Percentiles rank a stretch among this genome's conserved stretches.
Conservation (phyloP, 2,888 invertebrate species). For the Lasioglossum zephyrum region DNA sequence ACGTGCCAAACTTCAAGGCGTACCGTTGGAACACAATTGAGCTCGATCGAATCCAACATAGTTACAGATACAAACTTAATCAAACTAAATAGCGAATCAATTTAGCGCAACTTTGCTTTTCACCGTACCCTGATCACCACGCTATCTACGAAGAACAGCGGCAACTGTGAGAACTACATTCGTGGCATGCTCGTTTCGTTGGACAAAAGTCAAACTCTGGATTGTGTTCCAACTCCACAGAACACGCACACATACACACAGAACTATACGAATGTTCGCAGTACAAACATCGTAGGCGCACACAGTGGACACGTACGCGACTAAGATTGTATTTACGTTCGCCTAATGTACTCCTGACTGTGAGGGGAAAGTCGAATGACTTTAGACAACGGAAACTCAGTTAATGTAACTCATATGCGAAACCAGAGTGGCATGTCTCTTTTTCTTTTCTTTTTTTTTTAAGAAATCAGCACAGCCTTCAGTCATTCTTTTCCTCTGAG, state of each 20-base stretch:
- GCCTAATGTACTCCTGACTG: slow-evolving; percentile 38
- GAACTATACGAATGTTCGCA: slow-evolving; percentile 26
- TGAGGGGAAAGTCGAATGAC: slow-evolving; percentile 55
- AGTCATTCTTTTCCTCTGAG: slow-evolving; percentile 57
- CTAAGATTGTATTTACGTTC: slow-evolving; percentile 48
- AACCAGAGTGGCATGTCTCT: neutral
- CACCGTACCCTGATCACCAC: neutral
- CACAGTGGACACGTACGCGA: slow-evolving; percentile 22
- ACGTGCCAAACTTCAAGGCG: slow-evolving; percentile 26
- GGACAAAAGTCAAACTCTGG: slow-evolving; percentile 4
- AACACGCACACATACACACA: slow-evolving; percentile 28
- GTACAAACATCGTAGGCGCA: slow-evolving; percentile 23
- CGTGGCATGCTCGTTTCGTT: neutral
- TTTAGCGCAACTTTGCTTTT: neutral
- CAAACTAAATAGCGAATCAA: neutral
- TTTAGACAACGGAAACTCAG: slow-evolving; percentile 14
- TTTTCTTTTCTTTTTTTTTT: neutral
- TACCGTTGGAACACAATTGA: slow-evolving; percentile 15
- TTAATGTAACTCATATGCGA: neutral
- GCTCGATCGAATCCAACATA: neutral
- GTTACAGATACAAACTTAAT: neutral
- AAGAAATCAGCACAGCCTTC: slow-evolving; percentile 19
- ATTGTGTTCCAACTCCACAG: slow-evolving; percentile 36
- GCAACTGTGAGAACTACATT: neutral
- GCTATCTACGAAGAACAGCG: neutral